phyloP scores from a whole-genome alignment of 2,113 vertebrate species.

The Protobothrops flavoviridis region DNA sequence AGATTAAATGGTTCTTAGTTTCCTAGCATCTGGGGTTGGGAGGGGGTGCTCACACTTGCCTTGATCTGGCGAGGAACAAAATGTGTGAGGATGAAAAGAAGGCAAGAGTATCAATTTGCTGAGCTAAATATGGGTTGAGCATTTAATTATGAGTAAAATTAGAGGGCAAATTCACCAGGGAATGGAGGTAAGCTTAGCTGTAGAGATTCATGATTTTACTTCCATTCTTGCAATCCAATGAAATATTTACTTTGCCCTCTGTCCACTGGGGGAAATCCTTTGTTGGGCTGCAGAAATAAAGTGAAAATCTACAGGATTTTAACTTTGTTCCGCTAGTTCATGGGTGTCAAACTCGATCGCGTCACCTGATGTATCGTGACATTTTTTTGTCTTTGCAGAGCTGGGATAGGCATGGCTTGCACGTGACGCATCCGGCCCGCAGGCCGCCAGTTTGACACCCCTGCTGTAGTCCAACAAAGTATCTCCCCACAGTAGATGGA shows the following conservation, averaged over 20 bases:
- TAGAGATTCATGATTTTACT: background rate
- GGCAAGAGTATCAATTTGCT: constrained; percentile 11
- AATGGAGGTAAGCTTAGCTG: background rate
- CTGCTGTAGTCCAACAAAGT: no score
- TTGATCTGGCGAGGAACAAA: background rate
- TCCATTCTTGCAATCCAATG: background rate
- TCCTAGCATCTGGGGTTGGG: background rate
- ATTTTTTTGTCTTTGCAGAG: no score
- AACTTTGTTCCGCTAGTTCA: no score
- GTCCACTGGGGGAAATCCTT: background rate
- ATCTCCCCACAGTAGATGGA: no score
- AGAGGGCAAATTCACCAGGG: background rate
- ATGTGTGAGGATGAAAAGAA: background rate
- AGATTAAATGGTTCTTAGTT: background rate
- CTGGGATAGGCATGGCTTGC: no score
- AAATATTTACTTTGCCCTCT: background rate
- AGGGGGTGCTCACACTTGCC: background rate
- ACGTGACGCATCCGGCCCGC: no score
- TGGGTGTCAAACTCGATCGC: no score
- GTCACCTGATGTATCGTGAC: no score
- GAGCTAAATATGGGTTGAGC: background rate
- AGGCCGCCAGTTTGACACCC: no score
- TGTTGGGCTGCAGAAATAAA: background rate
- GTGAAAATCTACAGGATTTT: background rate
- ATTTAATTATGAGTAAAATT: background rate